A percentile compares a stretch with the other conserved stretches of the same genome.
phyloP scores from a whole-genome alignment of 2,888 invertebrate species.

The Caenorhabditis plicata region DNA sequence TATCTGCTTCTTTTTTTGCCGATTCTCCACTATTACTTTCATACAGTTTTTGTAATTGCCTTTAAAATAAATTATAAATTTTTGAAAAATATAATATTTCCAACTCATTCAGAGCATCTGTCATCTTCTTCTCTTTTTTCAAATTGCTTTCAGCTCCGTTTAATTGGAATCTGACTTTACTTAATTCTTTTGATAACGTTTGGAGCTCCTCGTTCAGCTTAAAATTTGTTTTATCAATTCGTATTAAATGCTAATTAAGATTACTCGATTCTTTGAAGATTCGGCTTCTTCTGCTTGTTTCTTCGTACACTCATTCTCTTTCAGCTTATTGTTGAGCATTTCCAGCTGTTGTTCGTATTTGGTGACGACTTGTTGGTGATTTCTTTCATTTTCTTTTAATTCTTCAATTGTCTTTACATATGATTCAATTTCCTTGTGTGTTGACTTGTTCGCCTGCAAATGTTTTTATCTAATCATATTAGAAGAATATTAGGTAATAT shows the following conservation, averaged over 20 bases:
- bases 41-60: conserved; percentile 35
- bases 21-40: conserved; percentile 27
- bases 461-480: too few relatives aligned
- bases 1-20: conserved; percentile 17
- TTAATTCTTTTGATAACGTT: conserved; percentile 41
- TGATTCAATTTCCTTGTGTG: too few relatives aligned
- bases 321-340: conserved; percentile 5
- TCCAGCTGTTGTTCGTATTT: conserved; percentile 15
- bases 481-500: too few relatives aligned
- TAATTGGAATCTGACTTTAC: conserved; percentile 33
- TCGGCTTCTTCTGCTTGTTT: conserved; percentile 22
- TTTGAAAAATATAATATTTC: neutral
- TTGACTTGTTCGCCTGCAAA: too few relatives aligned
- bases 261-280: conserved; percentile 17
- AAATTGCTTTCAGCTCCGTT: conserved; percentile 41
- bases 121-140: conserved; percentile 33
- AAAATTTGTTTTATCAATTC: conserved; percentile 7
- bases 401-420: conserved; percentile 14
- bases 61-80: conserved; percentile 2
- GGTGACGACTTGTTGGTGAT: conserved; percentile 6
- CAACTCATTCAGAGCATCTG: conserved; percentile 35
- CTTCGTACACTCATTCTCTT: neutral
- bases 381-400: conserved; percentile 8
- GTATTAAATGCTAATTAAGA: conserved; percentile 11
- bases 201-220: conserved; percentile 42